Evolutionary conservation across 2,113 vertebrate genomes (phyloP).

Genomic region (Rhombomys opimus): DNA sequence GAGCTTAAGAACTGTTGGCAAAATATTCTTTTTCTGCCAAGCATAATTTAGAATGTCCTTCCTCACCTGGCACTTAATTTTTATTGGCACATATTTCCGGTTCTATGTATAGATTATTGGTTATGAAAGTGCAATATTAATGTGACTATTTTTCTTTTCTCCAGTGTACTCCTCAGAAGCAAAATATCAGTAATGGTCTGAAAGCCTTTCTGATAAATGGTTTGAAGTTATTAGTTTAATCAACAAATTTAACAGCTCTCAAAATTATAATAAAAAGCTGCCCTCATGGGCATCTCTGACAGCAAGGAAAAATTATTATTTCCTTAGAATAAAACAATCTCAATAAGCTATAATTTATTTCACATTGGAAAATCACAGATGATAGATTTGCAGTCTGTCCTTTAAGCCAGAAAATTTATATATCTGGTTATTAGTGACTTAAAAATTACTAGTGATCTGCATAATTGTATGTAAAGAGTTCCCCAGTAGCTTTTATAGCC

Average conservation of each 20-base stretch:
- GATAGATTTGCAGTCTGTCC: slow-evolving; percentile 75
- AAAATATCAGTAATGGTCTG: slow-evolving; percentile 47
- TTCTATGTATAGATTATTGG: slow-evolving; percentile 35
- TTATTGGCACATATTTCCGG: slow-evolving; percentile 57
- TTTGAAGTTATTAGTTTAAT: slow-evolving; percentile 70
- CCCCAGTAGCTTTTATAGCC: slow-evolving; percentile 65
- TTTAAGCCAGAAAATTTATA: slow-evolving; percentile 71
- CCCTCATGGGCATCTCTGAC: slow-evolving; percentile 60
- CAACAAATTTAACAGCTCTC: slow-evolving; percentile 68
- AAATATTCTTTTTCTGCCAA: slow-evolving; percentile 67
- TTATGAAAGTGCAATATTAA: slow-evolving; percentile 52
- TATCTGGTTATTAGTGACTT: slow-evolving; percentile 73
- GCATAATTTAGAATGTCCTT: slow-evolving; percentile 60
- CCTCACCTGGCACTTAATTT: slow-evolving; percentile 53
- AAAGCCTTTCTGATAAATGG: slow-evolving; percentile 64
- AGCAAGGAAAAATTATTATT: slow-evolving; percentile 79
- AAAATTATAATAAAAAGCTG: slow-evolving; percentile 71
- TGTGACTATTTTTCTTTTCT: slow-evolving; percentile 52
- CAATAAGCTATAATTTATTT: slow-evolving; percentile 71
- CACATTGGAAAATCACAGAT: slow-evolving; percentile 68
- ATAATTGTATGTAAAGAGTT: slow-evolving; percentile 73
- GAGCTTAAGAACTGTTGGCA: slow-evolving; percentile 41
- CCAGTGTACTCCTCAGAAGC: slow-evolving; percentile 41
- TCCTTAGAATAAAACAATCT: slow-evolving; percentile 70
- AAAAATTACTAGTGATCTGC: slow-evolving; percentile 70